Base-by-base conservation (phyloP, 1,140 invertebrate species). In the Onthophagus taurus region DNA sequence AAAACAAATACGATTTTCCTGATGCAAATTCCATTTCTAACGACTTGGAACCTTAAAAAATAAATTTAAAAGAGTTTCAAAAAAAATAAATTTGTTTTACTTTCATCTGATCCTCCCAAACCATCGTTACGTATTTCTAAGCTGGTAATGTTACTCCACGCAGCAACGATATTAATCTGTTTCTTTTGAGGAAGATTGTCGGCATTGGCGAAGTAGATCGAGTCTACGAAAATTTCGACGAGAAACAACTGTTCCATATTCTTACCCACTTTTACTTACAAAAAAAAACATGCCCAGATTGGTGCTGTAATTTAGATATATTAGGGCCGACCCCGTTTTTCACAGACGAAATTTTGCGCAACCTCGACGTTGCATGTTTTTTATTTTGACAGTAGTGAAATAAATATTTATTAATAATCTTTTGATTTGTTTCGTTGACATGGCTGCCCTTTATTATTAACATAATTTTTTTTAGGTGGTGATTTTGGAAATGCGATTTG, bases 1-100 rank as follows among this genome's bases (percentile, higher is more conserved):
- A 31, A 31, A 60, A 60, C 4, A 63, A 23, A 34, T 48, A 47
- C 0, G 60, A 59, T 49, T 57, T 61, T 7, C 59, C 59, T n/a
- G 29, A 50, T 13, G 49, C 50, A 33, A 55, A 51, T 6, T 48
- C 37, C 1, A 58, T 41, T n/a, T 47, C 44, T 9, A 16, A 7
- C 1, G 38, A 26, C n/a, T 41, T 41, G 1, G 38, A 41, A 17
- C 38, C 38, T 41, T 8, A 14, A 29, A 41, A 26, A 26, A 26
- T 7, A 7, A 26, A 26, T n/a, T 26, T 33, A 6, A 9, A 12
- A 6, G 31, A 33, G 13, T 33, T 6, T 16, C 14, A 33, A 12
- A 6, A 6, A 13, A 33, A 33, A 12, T 26, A 7, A 26, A 7
- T 26, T 26, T 26, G 24, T 7, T 24, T 41, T 29, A 41, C 38